phyloP scores from a whole-genome alignment of 2,888 invertebrate genomes.

The Hirtodrosophila duncani region DNA sequence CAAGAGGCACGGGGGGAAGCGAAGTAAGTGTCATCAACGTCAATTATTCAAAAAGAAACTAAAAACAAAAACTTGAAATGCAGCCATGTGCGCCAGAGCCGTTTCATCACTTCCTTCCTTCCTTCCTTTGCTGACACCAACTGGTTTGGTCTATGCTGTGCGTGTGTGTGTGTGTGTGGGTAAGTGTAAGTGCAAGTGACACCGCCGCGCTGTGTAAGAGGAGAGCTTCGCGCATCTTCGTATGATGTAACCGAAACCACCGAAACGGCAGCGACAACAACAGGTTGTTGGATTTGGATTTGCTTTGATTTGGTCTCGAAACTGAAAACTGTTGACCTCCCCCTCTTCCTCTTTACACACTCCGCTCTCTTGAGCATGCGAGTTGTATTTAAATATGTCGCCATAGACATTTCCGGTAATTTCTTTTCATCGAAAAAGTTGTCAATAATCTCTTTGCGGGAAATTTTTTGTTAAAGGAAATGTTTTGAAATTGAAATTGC shows the following conservation, averaged over 20 bases:
- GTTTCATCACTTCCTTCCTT: slow-evolving; percentile 51
- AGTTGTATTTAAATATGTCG: slow-evolving; percentile 19
- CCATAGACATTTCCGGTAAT: slow-evolving; percentile 33
- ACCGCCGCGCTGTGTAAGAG: slow-evolving; percentile 21
- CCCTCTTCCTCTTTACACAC: neutral
- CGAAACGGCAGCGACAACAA: slow-evolving; percentile 13
- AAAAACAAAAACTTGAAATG: neutral
- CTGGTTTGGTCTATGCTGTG: slow-evolving; percentile 37
- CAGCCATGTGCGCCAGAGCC: too few species aligned
- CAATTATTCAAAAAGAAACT: too few species aligned
- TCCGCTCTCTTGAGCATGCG: neutral
- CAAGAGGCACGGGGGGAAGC: too few species aligned
- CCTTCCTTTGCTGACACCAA: slow-evolving; percentile 27
- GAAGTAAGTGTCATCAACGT: too few species aligned
- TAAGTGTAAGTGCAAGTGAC: slow-evolving; percentile 33
- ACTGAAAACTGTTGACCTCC: slow-evolving; percentile 1
- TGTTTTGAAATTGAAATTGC: slow-evolving; percentile 10
- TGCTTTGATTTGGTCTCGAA: too few species aligned
- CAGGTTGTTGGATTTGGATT: slow-evolving; percentile 47
- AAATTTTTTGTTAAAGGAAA: neutral
- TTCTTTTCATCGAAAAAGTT: neutral
- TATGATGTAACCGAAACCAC: slow-evolving; percentile 37
- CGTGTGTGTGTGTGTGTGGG: neutral
- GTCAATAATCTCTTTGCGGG: neutral
- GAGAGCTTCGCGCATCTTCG: slow-evolving; percentile 54